phyloP scores from a whole-genome alignment of 2,888 invertebrate genomes.

The Acanthacorydalis orientalis region DNA sequence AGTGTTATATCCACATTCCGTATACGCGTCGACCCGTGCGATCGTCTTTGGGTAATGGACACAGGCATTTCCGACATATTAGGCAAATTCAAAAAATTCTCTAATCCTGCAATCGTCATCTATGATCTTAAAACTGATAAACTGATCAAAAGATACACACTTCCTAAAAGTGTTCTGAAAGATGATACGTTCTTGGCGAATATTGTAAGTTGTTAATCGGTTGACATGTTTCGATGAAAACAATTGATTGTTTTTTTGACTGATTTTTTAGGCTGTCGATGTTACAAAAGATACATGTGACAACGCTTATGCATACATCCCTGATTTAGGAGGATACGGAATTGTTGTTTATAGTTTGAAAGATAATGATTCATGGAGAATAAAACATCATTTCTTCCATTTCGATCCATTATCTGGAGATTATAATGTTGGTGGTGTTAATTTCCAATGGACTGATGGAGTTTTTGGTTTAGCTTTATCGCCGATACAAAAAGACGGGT shows the following conservation, averaged over 20 bases:
- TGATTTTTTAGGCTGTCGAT: conserved; percentile 44
- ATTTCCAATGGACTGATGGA: conserved; percentile 78
- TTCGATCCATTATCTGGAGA: conserved; percentile 65
- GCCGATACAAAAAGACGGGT: conserved; percentile 33
- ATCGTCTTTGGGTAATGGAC: conserved; percentile 70
- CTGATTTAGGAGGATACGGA: conserved; percentile 60
- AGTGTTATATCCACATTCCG: conserved; percentile 59
- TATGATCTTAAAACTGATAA: conserved; percentile 62
- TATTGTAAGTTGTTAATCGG: conserved; percentile 35
- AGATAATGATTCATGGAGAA: conserved; percentile 59
- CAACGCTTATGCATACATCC: conserved; percentile 58
- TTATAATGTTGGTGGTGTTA: conserved; percentile 57
- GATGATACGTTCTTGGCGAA: conserved; percentile 68
- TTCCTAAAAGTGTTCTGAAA: conserved; percentile 49
- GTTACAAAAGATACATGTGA: conserved; percentile 50
- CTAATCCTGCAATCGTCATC: conserved; percentile 46
- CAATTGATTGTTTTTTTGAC: neutral
- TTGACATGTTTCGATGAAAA: neutral
- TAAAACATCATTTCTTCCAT: conserved; percentile 68
- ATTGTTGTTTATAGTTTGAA: conserved; percentile 61
- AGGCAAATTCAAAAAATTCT: conserved; percentile 42
- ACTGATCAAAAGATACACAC: conserved; percentile 47
- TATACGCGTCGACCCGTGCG: conserved; percentile 54
- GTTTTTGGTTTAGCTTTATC: conserved; percentile 58
- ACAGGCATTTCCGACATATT: conserved; percentile 60